Evolutionary conservation across 1,140 invertebrate species (phyloP), one percentile per base, ranked within the genome.

Genomic region (Ruditapes philippinarum): DNA sequence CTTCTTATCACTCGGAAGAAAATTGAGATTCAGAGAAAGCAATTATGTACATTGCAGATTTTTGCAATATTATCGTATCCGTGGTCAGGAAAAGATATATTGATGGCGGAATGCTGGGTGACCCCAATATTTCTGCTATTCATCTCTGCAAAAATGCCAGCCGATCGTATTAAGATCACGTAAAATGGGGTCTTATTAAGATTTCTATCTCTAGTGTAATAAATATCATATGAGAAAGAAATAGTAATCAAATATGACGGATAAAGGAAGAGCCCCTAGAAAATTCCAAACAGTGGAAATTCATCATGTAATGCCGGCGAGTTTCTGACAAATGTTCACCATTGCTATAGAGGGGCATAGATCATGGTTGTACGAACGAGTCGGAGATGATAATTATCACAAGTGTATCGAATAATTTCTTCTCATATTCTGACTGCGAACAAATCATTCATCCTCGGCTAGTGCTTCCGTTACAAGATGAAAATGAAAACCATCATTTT

Each of bases 241-340:
- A 88, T 54, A 78, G 85, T 88, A 88, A 88, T 88, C 85, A 88
- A 88, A 88, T 79, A 79, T 88, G 85, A 88, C 60, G 76, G 85
- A 76, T 84, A 54, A 80, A 80, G 42, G 49, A 86, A 86, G 2
- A 76, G n/a, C n/a, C 33, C 25, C 49, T n/a, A 42, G 31, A 76
- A 57, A 60, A 60, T 74, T 86, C 49, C 45, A 22, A 78, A 22
- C 36, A 4, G 54, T 12, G 36, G 68, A 42, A 25, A 74, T 85
- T 76, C 83, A 86, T 76, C 83, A 62, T 51, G 2, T 36, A 49
- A 5, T 45, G 22, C n/a, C 31, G 22, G 38, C 5, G 70, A 31
- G 36, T 40, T 42, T 33, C 31, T 33, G 54, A 70, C 85, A 70
- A 88, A 80, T 80, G 38, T 62, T 88, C 85, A 57, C 68, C 45